Base-by-base conservation (phyloP, 2,113 vertebrate species). In the Rhipidura dahli region DNA sequence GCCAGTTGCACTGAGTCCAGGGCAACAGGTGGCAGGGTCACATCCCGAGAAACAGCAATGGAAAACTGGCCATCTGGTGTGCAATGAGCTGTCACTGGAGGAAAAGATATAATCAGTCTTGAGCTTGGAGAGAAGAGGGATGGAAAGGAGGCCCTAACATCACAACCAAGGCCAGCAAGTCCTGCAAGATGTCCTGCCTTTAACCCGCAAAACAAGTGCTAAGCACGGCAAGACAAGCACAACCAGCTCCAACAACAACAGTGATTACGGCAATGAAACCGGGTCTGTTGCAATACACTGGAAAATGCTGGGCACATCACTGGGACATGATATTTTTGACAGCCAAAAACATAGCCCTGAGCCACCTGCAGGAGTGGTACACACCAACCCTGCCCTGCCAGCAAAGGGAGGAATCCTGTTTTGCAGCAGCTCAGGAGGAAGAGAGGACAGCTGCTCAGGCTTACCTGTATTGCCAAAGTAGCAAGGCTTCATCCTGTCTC, bases 401-500 rank as follows among this genome's bases (percentile, higher is more conserved):
- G 14, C 5, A 11, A 49, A 72, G 13, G 2, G 14, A 76, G 27
- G 20, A 54, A 54, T 26, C 18, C 35, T 19, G 27, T 33, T 51
- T 27, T 35, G 15, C 51, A 35, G 49, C 42, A 53, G 8, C n/a
- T 82, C 30, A 50, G 26, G 20, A 84, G 3, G 23, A 30, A 20
- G 35, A 9, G 26, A 89, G n/a, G 8, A 37, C 14, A 37, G 10
- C 45, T 80, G 27, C 24, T 45, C 59, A 22, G 8, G 22, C 53
- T 69, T 78, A 97, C 98, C 97, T 75, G 70, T 97, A 83, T 97
- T 97, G 63, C 96, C 97, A 17, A 97, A 98, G 45, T 95, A 98
- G 92, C 97, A 98, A 69, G 96, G 90, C 28, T 63, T 93, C 50
- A 40, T 33, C 18, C 71, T 83, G 66, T 96, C 93, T 40, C 65